Conservation (phyloP, 37 sponge, comb jelly and placozoan species). For the Haliclona indistincta region DNA sequence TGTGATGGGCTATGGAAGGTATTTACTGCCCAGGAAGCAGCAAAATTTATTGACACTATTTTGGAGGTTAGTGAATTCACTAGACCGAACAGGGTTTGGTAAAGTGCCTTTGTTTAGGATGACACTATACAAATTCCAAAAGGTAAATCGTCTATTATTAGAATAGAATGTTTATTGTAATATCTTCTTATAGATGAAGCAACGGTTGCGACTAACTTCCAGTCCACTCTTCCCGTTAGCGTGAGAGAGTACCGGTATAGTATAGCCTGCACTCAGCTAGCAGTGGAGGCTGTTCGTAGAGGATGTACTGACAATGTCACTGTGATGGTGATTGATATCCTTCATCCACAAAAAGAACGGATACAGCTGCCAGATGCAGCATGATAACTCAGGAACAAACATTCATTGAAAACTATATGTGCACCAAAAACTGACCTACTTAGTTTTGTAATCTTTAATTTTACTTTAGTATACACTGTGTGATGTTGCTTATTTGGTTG, state of each 20-base stretch:
- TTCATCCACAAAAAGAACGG: constrained; percentile 1
- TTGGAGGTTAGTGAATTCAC: constrained; percentile 60
- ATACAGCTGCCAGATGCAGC: no score
- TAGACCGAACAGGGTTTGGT: no score
- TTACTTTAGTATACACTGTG: no score
- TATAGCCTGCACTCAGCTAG: constrained; percentile 71
- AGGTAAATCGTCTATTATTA: constrained; percentile 1
- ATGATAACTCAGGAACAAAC: no score
- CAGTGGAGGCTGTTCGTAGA: constrained; percentile 80
- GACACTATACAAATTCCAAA: background rate
- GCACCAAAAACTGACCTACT: no score
- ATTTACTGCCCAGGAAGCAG: constrained; percentile 67
- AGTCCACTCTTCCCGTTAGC: constrained; percentile 9
- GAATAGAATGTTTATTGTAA: background rate
- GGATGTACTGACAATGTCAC: constrained; percentile 88
- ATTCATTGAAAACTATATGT: no score
- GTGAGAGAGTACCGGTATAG: constrained; percentile 46
- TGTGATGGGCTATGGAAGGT: constrained; percentile 92
- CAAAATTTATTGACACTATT: constrained; percentile 35
- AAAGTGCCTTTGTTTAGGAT: constrained; percentile 11
- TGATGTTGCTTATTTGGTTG: background rate
- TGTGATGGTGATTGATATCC: constrained; percentile 73
- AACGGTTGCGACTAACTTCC: constrained; percentile 52
- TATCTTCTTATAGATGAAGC: constrained; percentile 21
- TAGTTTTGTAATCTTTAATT: no score